Evolutionary conservation across 2,888 invertebrate species (phyloP), one percentile per base, ranked within the genome.

Genomic region (Aleiodes testaceus): DNA sequence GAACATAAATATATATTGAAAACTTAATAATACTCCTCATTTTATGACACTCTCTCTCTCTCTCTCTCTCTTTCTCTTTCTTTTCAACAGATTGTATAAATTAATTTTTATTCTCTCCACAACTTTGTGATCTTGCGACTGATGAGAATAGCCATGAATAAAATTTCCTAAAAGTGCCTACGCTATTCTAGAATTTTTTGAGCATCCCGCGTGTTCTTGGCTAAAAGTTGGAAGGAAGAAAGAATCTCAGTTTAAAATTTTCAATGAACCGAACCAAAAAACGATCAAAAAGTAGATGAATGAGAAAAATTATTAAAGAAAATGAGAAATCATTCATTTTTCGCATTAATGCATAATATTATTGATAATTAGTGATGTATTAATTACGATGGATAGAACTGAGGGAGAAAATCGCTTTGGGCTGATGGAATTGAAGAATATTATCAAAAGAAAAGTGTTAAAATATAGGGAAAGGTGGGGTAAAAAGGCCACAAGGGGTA

Each of bases 131-230:
- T 59, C 59, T 59, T 59, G 59, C 59, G 59, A 66, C 50, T 66
- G 66, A 52, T 66, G 14, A 16, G 50, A 52, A 50, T 66, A 50
- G 49, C 36, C 20, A 66, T 61, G 44, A 50, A 69, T 64, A 47
- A 22, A 44, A 69, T 82, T 83, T 84, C 81, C 85, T 85, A 80
- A 85, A 85, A 85, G 85, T 85, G 85, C 85, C 85, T 85, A 85
- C 79, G 84, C 85, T 83, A 76, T 82, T 80, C 81, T 80, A 80
- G 74, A 79, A 75, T 79, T 73, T 78, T 78, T 79, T 44, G 42
- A 69, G 69, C 49, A 55, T 67, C 63, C 63, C 52, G 65, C 50
- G 66, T 70, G 44, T 36, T 63, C 49, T 63, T 61, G 55, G 53
- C 61, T 68, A 49, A 71, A 61, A 63, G 42, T 53, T 55, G 30